These are phyloP conservation scores for Axinella damicornis DNA, from an alignment of 37 sponge, comb jelly and placozoan species.

Conservation along the genomic window DNA sequence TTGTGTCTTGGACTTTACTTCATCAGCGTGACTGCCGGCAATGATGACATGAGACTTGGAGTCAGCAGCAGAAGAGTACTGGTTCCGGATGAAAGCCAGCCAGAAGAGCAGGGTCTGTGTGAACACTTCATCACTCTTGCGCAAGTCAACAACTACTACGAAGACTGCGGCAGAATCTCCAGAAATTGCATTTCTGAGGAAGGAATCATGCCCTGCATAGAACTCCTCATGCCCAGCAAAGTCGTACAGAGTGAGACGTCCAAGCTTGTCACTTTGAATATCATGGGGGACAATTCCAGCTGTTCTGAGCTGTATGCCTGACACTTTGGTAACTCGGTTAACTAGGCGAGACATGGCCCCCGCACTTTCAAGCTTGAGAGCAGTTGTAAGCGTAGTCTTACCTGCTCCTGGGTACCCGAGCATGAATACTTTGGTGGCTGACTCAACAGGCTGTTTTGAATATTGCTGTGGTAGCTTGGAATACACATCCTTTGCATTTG, in stretches of 20 bases:
- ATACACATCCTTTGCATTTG: too few species aligned
- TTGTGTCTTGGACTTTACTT: not conserved
- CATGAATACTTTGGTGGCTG: not conserved
- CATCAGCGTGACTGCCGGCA: not conserved
- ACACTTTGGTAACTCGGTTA: not conserved
- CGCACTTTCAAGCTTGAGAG: too few species aligned
- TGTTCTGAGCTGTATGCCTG: not conserved
- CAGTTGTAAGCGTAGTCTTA: too few species aligned
- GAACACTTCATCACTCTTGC: not conserved
- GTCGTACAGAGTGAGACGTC: not conserved
- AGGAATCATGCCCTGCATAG: slow-evolving; percentile 1
- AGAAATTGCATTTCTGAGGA: not conserved
- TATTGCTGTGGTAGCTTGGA: too few species aligned
- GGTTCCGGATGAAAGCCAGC: not conserved
- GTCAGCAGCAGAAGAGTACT: not conserved
- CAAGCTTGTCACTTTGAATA: not conserved
- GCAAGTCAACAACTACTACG: not conserved
- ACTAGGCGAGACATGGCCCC: not conserved
- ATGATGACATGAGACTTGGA: not conserved
- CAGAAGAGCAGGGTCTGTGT: not conserved
- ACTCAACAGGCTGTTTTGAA: too few species aligned
- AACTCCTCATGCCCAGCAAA: slow-evolving; percentile 8
- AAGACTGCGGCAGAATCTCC: not conserved
- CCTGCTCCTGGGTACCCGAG: not conserved
- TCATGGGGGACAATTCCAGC: slow-evolving; percentile 10